A percentile compares a stretch with the other conserved stretches of the same genome.
Evolutionary conservation across 2,797 vertebrate genomes (phyloP).

Genomic region (Sebastes aleutianus): DNA sequence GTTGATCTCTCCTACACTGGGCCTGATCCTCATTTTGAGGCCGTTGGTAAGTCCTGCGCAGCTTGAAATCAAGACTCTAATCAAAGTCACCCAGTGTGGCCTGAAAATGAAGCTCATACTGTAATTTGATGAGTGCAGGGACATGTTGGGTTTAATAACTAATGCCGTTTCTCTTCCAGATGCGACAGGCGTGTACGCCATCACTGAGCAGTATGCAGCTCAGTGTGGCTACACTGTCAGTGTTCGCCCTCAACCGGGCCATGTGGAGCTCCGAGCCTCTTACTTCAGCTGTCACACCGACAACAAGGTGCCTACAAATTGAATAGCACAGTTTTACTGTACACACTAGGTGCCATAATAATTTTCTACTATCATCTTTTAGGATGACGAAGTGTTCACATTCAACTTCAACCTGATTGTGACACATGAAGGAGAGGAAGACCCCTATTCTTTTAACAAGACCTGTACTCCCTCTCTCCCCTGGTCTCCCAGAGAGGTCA

Average conservation of each 20-base stretch:
- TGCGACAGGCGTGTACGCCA: constrained; percentile 26
- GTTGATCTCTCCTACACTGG: constrained; percentile 51
- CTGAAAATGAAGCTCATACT: no score
- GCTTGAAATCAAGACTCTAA: no score
- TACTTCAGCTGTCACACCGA: constrained; percentile 79
- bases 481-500: constrained; percentile 76
- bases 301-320: constrained; percentile 41
- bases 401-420: constrained; percentile 72
- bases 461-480: constrained; percentile 64
- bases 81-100: no score
- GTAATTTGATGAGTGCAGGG: no score
- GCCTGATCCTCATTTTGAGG: constrained; percentile 61
- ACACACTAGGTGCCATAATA: neutral
- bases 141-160: no score
- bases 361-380: accelerated
- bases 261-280: constrained; percentile 68
- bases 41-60: constrained; percentile 56
- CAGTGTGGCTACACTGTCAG: constrained; percentile 75
- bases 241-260: constrained; percentile 25
- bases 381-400: constrained; percentile 70
- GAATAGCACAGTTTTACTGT: neutral
- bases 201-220: constrained; percentile 51
- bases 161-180: constrained; percentile 18
- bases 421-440: constrained; percentile 33
- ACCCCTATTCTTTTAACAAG: constrained; percentile 58